Evolutionary conservation across 1,140 invertebrate species (phyloP).

Genomic region (Epicauta chinensis): DNA sequence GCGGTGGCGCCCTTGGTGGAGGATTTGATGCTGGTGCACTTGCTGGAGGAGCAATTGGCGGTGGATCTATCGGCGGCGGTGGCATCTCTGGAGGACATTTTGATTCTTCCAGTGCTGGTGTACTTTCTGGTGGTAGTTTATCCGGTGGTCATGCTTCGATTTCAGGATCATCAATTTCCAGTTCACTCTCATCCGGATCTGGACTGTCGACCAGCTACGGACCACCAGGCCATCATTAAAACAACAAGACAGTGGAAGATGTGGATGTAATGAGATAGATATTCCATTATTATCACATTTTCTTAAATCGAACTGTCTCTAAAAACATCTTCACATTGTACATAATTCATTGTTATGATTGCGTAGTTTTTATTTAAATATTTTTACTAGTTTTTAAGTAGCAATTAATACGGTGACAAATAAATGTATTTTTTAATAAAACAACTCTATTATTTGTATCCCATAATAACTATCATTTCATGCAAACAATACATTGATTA

Average conservation of each 20-base stretch:
- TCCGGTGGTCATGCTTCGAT: not conserved
- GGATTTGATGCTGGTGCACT: not conserved
- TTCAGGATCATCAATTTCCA: constrained; percentile 6
- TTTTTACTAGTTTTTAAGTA: not conserved
- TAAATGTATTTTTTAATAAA: constrained; percentile 2
- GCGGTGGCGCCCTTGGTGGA: constrained; percentile 4
- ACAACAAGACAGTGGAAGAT: no score
- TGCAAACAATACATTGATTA: no score
- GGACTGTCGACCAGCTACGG: constrained; percentile 2
- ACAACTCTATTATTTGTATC: not conserved
- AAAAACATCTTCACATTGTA: not conserved
- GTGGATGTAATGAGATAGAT: no score
- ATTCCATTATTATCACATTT: not conserved
- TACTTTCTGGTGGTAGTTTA: not conserved
- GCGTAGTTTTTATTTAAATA: not conserved
- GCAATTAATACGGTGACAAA: constrained; percentile 5
- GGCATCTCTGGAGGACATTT: not conserved
- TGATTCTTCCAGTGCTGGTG: not conserved
- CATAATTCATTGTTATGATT: not conserved
- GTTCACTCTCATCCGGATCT: constrained; percentile 2
- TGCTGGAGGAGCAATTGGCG: not conserved
- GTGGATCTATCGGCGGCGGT: not conserved
- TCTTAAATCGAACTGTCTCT: not conserved
- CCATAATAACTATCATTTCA: not conserved
- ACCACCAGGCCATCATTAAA: not conserved